Evolutionary conservation across 1,140 invertebrate genomes (phyloP).

Genomic region (Drosophila willistoni): DNA sequence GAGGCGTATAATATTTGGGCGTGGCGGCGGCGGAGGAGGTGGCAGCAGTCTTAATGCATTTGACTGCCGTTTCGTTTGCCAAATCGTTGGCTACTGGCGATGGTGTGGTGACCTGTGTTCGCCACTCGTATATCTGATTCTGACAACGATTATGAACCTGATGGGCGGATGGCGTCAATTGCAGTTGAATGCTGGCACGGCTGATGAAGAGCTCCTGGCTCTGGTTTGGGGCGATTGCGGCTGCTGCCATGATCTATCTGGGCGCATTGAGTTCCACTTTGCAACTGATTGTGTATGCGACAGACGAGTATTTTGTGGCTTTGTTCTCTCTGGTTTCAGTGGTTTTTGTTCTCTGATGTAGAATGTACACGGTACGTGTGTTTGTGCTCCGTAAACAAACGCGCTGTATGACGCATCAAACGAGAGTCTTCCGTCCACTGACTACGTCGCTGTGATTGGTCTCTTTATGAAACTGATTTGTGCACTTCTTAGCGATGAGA

Average conservation of each 20-base stretch:
- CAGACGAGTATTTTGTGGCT: constrained; percentile 53
- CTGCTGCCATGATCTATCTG: constrained; percentile 57
- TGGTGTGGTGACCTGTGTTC: constrained; percentile 47
- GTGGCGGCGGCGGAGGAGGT: constrained; percentile 11
- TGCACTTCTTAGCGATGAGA: constrained; percentile 5
- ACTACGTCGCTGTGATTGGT: background rate
- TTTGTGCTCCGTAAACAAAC: constrained; percentile 51
- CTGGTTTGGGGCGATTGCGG: constrained; percentile 36
- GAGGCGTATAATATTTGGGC: constrained; percentile 54
- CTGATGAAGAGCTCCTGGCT: constrained; percentile 59
- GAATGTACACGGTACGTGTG: constrained; percentile 4
- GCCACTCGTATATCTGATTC: constrained; percentile 64
- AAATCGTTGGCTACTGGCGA: constrained; percentile 2
- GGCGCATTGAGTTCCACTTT: constrained; percentile 55
- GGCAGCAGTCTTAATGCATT: constrained; percentile 22
- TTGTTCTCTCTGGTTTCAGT: constrained; percentile 57
- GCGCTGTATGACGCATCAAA: constrained; percentile 43
- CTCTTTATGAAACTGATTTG: background rate
- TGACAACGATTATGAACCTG: background rate
- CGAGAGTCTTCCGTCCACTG: constrained; percentile 13
- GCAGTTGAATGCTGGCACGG: constrained; percentile 58
- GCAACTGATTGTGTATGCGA: constrained; percentile 62
- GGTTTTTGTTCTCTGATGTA: constrained; percentile 12
- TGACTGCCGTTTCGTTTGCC: constrained; percentile 15
- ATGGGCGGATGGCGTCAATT: constrained; percentile 18